Evolutionary conservation across 1,140 invertebrate species (phyloP), one percentile per base, ranked within the genome.

Genomic region (Pygmarrhopalites habei): DNA sequence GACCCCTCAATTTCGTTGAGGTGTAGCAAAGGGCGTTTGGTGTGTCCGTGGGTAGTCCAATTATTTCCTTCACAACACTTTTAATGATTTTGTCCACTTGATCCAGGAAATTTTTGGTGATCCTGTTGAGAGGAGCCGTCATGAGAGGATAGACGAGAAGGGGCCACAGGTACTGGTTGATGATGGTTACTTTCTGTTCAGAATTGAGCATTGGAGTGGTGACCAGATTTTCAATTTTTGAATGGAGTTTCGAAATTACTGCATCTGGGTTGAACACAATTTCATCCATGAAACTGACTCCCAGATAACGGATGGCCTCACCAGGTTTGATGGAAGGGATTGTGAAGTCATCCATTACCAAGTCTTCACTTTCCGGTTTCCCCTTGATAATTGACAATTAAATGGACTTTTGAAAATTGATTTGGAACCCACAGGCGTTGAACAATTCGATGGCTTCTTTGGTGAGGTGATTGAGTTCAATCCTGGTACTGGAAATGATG

Each of bases 101-200:
- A 25, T 7, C 3, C 3, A 46, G n/a, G n/a, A 58, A 58, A 5
- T 1, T 28, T 3, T 44, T 1, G 12, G 4, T 15, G 1, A 58
- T 1, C 17, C 17, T 58, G 5, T 28, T 1, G 1, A 43, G 7
- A 2, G 56, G 56, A 12, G 56, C 25, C 1, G 39, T 28, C 29
- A 44, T 39, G 5, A 58, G n/a, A 28, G 1, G 2, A 28, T 28
- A 58, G 19, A 43, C 46, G 0, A 58, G 23, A 17, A 28, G 44
- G 1, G 56, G 56, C 21, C 39, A 58, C 0, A 58, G 17, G 30
- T 44, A 58, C 17, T 58, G 39, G 21, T 58, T 58, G 0, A 58
- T 46, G 1, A 58, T 58, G 3, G 25, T 7, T 0, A 46, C 0
- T 30, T 58, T 58, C 30, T 58, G 56, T 3, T 44, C 17, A 15